Base-by-base conservation (phyloP, 2,113 vertebrate species). In the Polyodon spathula region DNA sequence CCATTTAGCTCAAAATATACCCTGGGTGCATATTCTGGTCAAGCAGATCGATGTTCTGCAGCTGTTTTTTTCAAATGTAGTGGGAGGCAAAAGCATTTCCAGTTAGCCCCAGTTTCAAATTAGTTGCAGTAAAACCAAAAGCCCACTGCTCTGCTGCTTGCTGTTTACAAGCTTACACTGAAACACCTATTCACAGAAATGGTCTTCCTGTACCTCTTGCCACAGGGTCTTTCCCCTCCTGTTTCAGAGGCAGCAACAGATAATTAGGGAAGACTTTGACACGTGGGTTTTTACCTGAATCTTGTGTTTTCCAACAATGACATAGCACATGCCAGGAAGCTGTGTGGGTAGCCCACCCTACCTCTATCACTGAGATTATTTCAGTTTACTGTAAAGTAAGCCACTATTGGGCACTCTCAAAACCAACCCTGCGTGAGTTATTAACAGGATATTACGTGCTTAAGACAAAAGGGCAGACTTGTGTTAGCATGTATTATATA, bases 211-310 rank as follows among this genome's bases (percentile, higher is more conserved):
- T 7, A 4, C 12, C 16, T 38, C 15, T 37, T n/a, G 11, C 16
- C 8, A 37, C 51, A 48, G 61, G 76, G 75, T 78, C 77, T 85
- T 85, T 80, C 77, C 78, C 80, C 73, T 67, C 70, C 65, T 27
- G n/a, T n/a, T n/a, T n/a, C 27, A 27, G 27, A 1, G 27, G 27
- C 27, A 27, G 27, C 27, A 27, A 27, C 27, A 27, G 27, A 27
- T 27, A 3, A 27, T 27, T 27, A 27, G 27, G 1, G 27, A 27
- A 27, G 27, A 27, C 54, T 65, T 76, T 70, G 74, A 65, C 58
- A 69, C 55, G 6, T 68, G 72, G 78, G 73, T 70, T 63, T 73
- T 73, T 68, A 74, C 60, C 69, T 79, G 66, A 77, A 71, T 65
- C 63, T 46, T 66, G 59, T 16, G 56, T 59, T 67, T 60, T 55